Percentiles rank a stretch among this genome's conserved stretches.
Conservation (phyloP, 2,888 invertebrate species). For the Helicoverpa assulta region DNA sequence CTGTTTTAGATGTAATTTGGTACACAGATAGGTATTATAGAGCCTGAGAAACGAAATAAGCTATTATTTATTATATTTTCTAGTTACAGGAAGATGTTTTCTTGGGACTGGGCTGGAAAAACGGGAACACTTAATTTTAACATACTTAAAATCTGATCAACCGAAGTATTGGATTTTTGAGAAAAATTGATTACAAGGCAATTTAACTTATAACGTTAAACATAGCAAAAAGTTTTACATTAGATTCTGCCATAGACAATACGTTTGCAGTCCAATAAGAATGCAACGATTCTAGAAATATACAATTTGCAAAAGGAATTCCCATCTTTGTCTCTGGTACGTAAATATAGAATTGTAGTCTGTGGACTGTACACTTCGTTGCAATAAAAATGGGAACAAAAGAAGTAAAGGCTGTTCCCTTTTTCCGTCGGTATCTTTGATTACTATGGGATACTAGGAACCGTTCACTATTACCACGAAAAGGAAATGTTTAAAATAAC, state of each 20-base stretch:
- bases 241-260: slow-evolving; percentile 1
- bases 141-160: too few relatives aligned
- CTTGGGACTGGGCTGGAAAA: too few relatives aligned
- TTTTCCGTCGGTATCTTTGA: slow-evolving; percentile 4
- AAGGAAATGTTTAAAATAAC: neutral
- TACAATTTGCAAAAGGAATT: slow-evolving; percentile 30
- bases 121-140: too few relatives aligned
- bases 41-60: too few relatives aligned
- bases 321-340: slow-evolving; percentile 11
- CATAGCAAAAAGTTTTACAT: neutral
- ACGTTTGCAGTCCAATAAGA: slow-evolving; percentile 10
- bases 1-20: too few relatives aligned
- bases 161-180: too few relatives aligned
- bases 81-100: too few relatives aligned
- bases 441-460: neutral
- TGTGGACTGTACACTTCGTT: slow-evolving; percentile 10
- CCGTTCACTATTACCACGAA: neutral
- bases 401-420: neutral
- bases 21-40: too few relatives aligned
- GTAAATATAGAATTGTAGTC: slow-evolving; percentile 25
- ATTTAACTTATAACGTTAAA: neutral
- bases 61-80: too few relatives aligned
- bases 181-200: too few relatives aligned
- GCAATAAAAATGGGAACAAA: slow-evolving; percentile 31
- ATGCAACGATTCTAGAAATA: slow-evolving; percentile 7